Conservation (phyloP, 2,888 invertebrate species). For the Slavum lentiscoides region DNA sequence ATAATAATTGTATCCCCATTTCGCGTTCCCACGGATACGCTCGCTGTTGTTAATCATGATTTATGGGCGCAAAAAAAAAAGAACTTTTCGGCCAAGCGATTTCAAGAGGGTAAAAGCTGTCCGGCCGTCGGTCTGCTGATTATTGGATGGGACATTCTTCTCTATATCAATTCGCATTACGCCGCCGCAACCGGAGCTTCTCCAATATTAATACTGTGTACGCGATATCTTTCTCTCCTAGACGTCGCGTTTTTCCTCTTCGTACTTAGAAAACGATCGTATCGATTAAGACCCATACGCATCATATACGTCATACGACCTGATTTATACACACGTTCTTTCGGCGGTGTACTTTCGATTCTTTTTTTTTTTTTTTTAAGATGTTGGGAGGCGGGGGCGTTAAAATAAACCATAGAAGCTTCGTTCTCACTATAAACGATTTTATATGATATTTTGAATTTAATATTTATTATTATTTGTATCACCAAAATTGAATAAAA, state of each 20-base stretch:
- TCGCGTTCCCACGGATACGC: slow-evolving; percentile 13
- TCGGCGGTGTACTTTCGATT: no score
- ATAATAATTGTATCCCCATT: slow-evolving; percentile 43
- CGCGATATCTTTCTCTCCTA: background rate
- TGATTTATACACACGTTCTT: no score
- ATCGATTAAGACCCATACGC: no score
- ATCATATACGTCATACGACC: no score
- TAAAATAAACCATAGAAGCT: no score
- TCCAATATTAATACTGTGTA: background rate
- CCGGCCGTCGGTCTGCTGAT: slow-evolving; percentile 23
- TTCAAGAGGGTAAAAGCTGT: slow-evolving; percentile 45
- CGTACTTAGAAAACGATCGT: background rate
- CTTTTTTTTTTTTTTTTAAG: no score
- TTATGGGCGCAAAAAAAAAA: slow-evolving; percentile 46
- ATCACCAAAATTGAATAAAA: no score
- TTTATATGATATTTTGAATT: no score
- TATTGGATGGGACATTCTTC: slow-evolving; percentile 51
- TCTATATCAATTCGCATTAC: slow-evolving; percentile 47
- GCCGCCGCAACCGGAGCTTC: background rate
- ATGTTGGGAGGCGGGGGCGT: no score
- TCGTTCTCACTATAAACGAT: no score
- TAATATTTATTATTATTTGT: no score
- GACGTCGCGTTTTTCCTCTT: background rate
- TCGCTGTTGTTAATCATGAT: slow-evolving; percentile 50
- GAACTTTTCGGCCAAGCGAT: slow-evolving; percentile 37